Percentiles rank a stretch among this genome's conserved stretches.
phyloP scores from a whole-genome alignment of 2,797 vertebrate species.

The Streptopelia turtur region DNA sequence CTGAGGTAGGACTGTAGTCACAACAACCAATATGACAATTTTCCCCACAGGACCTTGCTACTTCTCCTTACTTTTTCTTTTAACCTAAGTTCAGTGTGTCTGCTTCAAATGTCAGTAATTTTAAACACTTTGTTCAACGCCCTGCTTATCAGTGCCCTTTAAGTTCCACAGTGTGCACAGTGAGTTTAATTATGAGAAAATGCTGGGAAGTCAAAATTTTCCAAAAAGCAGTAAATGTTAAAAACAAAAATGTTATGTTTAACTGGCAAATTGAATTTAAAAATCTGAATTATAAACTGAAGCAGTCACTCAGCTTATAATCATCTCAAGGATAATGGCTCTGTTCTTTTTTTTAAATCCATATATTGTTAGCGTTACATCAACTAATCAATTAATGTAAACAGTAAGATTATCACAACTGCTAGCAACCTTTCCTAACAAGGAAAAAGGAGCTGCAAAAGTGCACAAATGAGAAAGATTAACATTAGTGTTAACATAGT shows the following conservation, averaged over 20 bases:
- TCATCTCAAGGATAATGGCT: background rate
- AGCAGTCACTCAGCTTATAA: background rate
- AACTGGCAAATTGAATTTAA: background rate
- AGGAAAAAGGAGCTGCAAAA: background rate
- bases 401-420: background rate
- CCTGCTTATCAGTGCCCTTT: background rate
- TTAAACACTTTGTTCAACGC: background rate
- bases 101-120: background rate
- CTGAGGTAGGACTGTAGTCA: background rate
- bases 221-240: background rate
- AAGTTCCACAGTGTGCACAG: background rate
- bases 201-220: background rate
- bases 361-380: background rate
- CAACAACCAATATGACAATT: rapidly evolving
- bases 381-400: background rate
- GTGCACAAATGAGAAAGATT: background rate
- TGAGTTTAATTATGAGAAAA: background rate
- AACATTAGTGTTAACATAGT: rapidly evolving
- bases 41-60: background rate
- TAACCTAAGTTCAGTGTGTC: background rate
- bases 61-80: background rate
- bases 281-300: background rate
- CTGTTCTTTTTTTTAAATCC: background rate
- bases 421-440: background rate
- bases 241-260: background rate